Base-by-base conservation (phyloP, 2,888 invertebrate genomes). In the Mythimna ferrago region DNA sequence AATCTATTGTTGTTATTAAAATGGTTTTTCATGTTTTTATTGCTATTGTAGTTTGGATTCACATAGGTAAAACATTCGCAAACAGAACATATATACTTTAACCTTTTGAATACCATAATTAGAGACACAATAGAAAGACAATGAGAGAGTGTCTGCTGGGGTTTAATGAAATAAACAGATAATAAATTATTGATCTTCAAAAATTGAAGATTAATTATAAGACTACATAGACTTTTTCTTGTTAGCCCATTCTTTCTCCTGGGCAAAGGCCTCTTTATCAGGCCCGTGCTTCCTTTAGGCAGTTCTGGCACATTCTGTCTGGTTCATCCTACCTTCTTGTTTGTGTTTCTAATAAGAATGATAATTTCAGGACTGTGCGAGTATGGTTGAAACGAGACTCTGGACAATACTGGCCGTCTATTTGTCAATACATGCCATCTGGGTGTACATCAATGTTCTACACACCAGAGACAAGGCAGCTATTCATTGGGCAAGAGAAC, bases 361-460 rank as follows among this genome's bases (percentile, higher is more conserved):
- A 48, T 32, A 11, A 19, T 82, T 86, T 61, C 90, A 99, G 99
- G 95, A 99, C 99, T 78, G 98, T 99, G 54, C 97, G 99, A 93
- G 98, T 99, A 83, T 99, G 99, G 99, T 94, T 99, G 87, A 99
- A 99, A 93, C 97, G 99, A 80, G 99, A 99, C 93, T 99, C 99
- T 0, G 99, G 99, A 5, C 99, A 99, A 91, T 99, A 99, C 93
- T 99, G 99, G 99, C 99, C 99, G 0, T 99, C 99, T 89, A 99
- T 99, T 89, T 99, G 99, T 91, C 99, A 99, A 91, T 98, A 98
- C 89, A 98, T 99, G 98, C 98, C 99, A 9, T 99, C 99, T 68
- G 98, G 98, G n/a, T 98, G 99, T 84, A 98, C 99, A 0, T 98
- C 98, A 57, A 97, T 99, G 94, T 98, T 98, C 92, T 99, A 99